Evolutionary conservation across 2,113 vertebrate genomes (phyloP).

Genomic region (Cervus canadensis): DNA sequence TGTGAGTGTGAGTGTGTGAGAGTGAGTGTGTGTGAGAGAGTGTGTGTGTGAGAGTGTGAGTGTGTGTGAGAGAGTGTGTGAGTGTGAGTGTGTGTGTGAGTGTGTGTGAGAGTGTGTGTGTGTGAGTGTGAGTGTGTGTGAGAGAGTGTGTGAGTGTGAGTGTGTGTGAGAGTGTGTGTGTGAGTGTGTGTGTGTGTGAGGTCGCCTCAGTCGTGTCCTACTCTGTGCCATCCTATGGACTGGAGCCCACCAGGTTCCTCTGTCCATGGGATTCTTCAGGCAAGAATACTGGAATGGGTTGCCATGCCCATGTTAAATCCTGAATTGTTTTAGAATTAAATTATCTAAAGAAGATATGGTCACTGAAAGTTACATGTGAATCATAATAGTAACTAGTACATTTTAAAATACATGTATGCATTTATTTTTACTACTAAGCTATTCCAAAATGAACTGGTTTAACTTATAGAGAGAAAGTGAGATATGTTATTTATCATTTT

Average conservation of each 20-base stretch:
- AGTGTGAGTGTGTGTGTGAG: no score
- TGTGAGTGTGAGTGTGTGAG: no score
- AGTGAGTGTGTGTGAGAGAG: background rate
- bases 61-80: no score
- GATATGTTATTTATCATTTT: conserved; percentile 63
- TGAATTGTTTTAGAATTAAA: conserved; percentile 37
- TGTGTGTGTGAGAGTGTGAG: no score
- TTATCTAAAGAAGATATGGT: background rate
- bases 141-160: no score
- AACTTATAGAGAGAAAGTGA: background rate
- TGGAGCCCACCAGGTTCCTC: background rate
- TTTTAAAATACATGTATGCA: background rate
- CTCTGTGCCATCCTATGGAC: background rate
- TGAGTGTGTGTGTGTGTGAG: background rate
- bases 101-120: no score
- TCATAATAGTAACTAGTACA: background rate
- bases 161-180: no score
- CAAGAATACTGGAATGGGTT: background rate
- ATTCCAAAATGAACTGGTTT: background rate
- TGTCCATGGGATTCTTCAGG: background rate
- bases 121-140: no score
- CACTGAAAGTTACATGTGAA: background rate
- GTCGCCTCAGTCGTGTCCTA: background rate
- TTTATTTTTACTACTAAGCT: background rate
- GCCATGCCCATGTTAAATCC: background rate